These are phyloP conservation scores for Heliconius nattereri DNA, from an alignment of 1,140 invertebrate genomes.

Conservation along the genomic window DNA sequence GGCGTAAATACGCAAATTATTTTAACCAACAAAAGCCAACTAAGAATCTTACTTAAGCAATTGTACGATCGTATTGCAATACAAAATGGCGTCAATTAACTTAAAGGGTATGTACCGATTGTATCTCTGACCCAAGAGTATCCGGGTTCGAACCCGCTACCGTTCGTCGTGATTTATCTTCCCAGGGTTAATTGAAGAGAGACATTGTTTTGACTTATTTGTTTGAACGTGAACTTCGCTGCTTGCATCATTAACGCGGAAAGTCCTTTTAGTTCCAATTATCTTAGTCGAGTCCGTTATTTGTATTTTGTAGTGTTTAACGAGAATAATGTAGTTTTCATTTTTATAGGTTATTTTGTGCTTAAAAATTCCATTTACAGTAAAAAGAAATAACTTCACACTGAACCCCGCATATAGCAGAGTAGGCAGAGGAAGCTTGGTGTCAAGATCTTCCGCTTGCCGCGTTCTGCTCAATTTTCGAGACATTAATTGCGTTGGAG, in stretches of 20 bases:
- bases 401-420: too few species aligned
- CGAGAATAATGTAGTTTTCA: not conserved
- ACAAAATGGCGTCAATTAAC: conserved; percentile 68
- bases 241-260: conserved; percentile 38
- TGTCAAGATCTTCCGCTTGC: too few species aligned
- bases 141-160: conserved; percentile 68
- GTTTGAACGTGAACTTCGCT: conserved; percentile 39
- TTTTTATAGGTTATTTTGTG: not conserved
- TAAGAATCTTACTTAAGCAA: conserved; percentile 28
- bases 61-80: conserved; percentile 36
- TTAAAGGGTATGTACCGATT: conserved; percentile 56
- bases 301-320: conserved; percentile 3
- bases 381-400: too few species aligned
- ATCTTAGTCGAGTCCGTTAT: not conserved
- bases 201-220: conserved; percentile 50
- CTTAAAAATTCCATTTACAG: too few species aligned
- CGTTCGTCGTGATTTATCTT: conserved; percentile 66
- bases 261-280: not conserved
- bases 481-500: too few species aligned
- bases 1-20: not conserved
- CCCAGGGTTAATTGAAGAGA: conserved; percentile 63
- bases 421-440: too few species aligned
- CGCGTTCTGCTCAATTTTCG: too few species aligned
- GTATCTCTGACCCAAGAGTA: conserved; percentile 67
- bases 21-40: conserved; percentile 12